A percentile compares a stretch with the other conserved stretches of the same genome.
Conservation (phyloP, 2,888 invertebrate species). For the Parapristionchus giblindavisi region DNA sequence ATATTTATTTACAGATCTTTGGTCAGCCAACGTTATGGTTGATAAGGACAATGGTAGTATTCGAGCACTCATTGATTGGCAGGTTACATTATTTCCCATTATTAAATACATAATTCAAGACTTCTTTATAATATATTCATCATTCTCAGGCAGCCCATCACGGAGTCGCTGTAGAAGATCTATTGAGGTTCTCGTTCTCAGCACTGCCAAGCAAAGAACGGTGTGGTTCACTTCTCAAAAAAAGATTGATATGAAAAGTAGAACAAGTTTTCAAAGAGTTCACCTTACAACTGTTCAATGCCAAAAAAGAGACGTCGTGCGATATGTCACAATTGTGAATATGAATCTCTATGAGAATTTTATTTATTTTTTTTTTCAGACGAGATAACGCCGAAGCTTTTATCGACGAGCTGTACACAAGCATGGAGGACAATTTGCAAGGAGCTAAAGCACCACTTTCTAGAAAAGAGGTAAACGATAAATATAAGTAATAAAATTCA, state of each 20-base stretch:
- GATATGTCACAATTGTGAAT: too few species aligned
- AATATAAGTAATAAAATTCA: too few species aligned
- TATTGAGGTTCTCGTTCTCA: constrained; percentile 1
- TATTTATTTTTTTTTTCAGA: too few species aligned
- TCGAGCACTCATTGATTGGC: constrained; percentile 35
- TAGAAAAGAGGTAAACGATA: constrained; percentile 21
- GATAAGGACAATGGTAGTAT: constrained; percentile 14
- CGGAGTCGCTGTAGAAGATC: constrained; percentile 15
- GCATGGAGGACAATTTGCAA: not conserved
- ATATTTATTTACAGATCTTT: not conserved
- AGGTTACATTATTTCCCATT: constrained; percentile 1
- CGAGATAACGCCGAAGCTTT: constrained; percentile 9
- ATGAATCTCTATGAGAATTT: too few species aligned
- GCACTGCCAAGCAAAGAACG: constrained; percentile 9
- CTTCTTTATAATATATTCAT: too few species aligned
- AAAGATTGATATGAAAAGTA: not conserved
- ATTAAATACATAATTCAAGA: too few species aligned
- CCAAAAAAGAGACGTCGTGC: too few species aligned
- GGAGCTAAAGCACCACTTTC: constrained; percentile 10
- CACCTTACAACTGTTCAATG: too few species aligned
- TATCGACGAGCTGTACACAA: constrained; percentile 10
- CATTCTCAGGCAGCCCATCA: constrained; percentile 27
- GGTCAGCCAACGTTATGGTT: constrained; percentile 34
- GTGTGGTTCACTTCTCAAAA: not conserved
- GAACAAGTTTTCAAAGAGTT: too few species aligned